These are phyloP conservation scores for Gasterosteus nipponicus DNA, from an alignment of 2,113 vertebrate genomes.

Conservation along the genomic window DNA sequence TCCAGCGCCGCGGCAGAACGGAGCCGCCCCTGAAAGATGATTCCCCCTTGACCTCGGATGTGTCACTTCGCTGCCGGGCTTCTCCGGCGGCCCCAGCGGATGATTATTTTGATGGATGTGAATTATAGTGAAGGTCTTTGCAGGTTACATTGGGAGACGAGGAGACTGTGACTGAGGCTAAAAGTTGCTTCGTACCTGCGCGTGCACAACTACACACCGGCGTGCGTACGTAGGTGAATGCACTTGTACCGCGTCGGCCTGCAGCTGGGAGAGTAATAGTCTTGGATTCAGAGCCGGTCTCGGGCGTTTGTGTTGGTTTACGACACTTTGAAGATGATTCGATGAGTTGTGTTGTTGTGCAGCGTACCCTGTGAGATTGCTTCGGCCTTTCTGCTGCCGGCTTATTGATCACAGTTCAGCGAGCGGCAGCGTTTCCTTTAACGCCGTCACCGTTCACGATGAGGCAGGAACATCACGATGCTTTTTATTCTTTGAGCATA, in stretches of 20 bases:
- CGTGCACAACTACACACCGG: background rate
- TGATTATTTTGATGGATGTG: constrained; percentile 54
- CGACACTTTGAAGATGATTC: constrained; percentile 61
- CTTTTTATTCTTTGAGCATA: constrained; percentile 28
- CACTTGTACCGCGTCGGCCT: background rate
- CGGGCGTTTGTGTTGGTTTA: constrained; percentile 15
- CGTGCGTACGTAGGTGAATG: background rate
- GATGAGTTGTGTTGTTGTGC: constrained; percentile 55
- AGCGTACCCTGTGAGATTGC: constrained; percentile 12
- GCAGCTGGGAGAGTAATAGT: background rate
- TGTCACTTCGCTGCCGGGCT: constrained; percentile 39
- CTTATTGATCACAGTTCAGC: constrained; percentile 52
- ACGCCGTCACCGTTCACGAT: constrained; percentile 38
- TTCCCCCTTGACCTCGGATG: constrained; percentile 63
- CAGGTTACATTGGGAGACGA: constrained; percentile 11
- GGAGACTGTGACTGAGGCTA: constrained; percentile 9
- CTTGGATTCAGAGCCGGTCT: constrained; percentile 36
- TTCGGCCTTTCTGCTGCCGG: constrained; percentile 15
- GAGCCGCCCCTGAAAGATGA: constrained; percentile 36
- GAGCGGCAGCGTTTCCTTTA: constrained; percentile 40
- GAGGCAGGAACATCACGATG: constrained; percentile 35
- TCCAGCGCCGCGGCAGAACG: constrained; percentile 21
- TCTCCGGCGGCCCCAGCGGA: constrained; percentile 12
- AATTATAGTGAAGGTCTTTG: constrained; percentile 5
- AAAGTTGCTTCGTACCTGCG: constrained; percentile 1